Percentiles rank a stretch among this genome's conserved stretches.
Evolutionary conservation across 2,888 invertebrate genomes (phyloP).

Genomic region (Volucella zonaria): DNA sequence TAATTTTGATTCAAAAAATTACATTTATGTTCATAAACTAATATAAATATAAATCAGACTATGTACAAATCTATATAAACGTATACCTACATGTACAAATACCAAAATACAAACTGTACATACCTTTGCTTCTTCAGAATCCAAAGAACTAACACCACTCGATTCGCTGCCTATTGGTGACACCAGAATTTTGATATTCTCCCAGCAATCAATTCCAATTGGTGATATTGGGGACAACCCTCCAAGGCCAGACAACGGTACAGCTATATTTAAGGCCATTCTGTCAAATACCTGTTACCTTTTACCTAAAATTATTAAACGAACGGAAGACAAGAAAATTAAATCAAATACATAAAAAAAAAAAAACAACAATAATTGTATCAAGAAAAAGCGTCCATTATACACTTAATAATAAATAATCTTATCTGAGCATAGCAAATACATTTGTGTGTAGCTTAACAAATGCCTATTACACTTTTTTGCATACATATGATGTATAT

Average conservation of each 20-base stretch:
- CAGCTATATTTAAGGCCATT: conserved; percentile 86
- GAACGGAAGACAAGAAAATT: not conserved
- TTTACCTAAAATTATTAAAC: not conserved
- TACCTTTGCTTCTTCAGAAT: conserved; percentile 79
- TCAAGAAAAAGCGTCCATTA: too few species aligned
- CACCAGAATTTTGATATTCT: conserved; percentile 75
- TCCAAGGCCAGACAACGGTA: conserved; percentile 84
- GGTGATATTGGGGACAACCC: conserved; percentile 76
- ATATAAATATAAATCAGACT: too few species aligned
- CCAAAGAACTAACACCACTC: conserved; percentile 85
- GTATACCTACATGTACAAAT: not conserved
- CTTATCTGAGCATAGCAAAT: too few species aligned
- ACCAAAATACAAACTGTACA: conserved; percentile 10
- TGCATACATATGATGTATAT: too few species aligned
- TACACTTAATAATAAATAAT: too few species aligned
- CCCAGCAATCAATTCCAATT: conserved; percentile 76
- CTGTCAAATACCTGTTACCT: not conserved
- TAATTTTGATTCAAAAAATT: too few species aligned
- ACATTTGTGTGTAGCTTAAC: too few species aligned
- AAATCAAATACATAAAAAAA: not conserved
- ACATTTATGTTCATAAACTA: too few species aligned
- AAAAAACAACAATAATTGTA: too few species aligned
- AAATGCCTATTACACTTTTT: too few species aligned
- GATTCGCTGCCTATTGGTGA: conserved; percentile 85
- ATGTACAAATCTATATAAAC: too few species aligned